A percentile compares a stretch with the other conserved stretches of the same genome.
These are phyloP conservation scores for Eupeodes corollae DNA, from an alignment of 1,140 invertebrate genomes.

Conservation along the genomic window DNA sequence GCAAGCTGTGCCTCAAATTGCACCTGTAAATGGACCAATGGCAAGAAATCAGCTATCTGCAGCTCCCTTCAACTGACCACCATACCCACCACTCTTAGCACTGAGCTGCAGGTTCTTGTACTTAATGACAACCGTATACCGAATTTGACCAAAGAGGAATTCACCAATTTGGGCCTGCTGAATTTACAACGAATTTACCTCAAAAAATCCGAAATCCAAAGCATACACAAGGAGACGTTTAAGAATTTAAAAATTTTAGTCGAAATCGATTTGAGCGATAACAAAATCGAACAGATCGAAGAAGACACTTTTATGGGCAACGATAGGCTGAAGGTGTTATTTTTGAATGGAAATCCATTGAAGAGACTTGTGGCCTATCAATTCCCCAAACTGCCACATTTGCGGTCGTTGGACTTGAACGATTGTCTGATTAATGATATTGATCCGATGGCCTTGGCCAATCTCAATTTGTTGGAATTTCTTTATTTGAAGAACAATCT, in stretches of 20 bases:
- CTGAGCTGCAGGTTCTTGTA: conserved; percentile 77
- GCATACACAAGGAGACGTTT: conserved; percentile 72
- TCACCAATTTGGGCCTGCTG: conserved; percentile 62
- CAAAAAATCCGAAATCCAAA: conserved; percentile 56
- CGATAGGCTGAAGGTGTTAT: conserved; percentile 54
- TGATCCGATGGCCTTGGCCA: conserved; percentile 57
- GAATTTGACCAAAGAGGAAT: conserved; percentile 64
- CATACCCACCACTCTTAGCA: conserved; percentile 59
- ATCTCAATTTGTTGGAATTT: conserved; percentile 54
- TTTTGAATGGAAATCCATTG: conserved; percentile 61
- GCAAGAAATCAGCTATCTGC: conserved; percentile 77
- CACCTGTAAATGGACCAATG: conserved; percentile 78
- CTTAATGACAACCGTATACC: conserved; percentile 68
- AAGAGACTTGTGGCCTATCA: conserved; percentile 47
- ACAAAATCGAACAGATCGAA: conserved; percentile 53
- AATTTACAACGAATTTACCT: conserved; percentile 77
- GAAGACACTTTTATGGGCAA: conserved; percentile 64
- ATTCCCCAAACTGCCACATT: conserved; percentile 59
- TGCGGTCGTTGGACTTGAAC: conserved; percentile 61
- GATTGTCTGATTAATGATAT: conserved; percentile 61
- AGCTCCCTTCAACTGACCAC: conserved; percentile 61
- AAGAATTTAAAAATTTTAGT: conserved; percentile 74
- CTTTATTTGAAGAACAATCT: conserved; percentile 59
- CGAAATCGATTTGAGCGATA: conserved; percentile 72
- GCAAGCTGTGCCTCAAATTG: conserved; percentile 64